Evolutionary conservation across 2,888 invertebrate genomes (phyloP).

Genomic region (Boloria selene): DNA sequence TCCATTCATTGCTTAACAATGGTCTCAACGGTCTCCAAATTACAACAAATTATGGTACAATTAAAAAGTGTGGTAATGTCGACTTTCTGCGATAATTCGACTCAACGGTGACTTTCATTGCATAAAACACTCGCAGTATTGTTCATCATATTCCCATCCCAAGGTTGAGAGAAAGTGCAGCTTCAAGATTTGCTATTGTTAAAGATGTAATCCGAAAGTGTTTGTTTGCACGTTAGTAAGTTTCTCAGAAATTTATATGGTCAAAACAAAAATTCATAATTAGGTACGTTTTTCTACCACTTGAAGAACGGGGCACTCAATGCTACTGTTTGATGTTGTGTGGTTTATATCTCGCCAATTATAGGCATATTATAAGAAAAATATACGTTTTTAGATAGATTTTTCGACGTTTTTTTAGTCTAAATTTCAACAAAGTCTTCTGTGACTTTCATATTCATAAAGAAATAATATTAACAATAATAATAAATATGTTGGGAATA

Average conservation of each 20-base stretch:
- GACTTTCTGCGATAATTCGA: constrained; percentile 38
- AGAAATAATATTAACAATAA: too few species aligned
- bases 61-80: constrained; percentile 39
- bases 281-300: too few species aligned
- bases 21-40: constrained; percentile 2
- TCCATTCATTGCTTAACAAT: constrained; percentile 11
- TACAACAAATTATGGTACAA: constrained; percentile 23
- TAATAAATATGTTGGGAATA: too few species aligned
- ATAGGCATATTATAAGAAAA: too few species aligned
- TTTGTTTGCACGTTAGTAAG: constrained; percentile 18
- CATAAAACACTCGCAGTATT: constrained; percentile 65
- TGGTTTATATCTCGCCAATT: too few species aligned
- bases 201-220: constrained; percentile 21
- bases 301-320: too few species aligned
- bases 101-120: constrained; percentile 69
- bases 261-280: too few species aligned
- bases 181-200: constrained; percentile 41
- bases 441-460: too few species aligned
- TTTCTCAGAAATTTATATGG: not conserved
- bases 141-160: constrained; percentile 56
- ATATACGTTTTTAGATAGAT: too few species aligned
- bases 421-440: too few species aligned
- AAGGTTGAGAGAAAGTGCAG: constrained; percentile 48
- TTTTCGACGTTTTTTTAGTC: too few species aligned
- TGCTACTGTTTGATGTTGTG: too few species aligned